Conservation (phyloP, 1,140 invertebrate species). For the Orchesella cincta region DNA sequence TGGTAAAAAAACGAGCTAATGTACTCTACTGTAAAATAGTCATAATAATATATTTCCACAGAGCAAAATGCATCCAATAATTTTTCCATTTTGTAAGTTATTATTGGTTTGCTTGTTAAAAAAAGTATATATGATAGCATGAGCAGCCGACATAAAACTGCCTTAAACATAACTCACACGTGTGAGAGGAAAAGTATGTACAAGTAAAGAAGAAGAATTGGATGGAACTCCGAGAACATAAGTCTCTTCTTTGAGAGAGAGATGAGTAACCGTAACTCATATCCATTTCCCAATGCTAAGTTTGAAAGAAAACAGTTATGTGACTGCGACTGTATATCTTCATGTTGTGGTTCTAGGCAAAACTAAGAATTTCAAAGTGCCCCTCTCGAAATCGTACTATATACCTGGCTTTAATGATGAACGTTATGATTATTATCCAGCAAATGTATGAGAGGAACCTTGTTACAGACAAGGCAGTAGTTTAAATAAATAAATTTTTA, state of each 20-base stretch:
- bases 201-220: not conserved
- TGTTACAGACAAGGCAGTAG: too few relatives aligned
- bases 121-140: not conserved
- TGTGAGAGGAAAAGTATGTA: not conserved
- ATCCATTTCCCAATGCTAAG: conserved; percentile 25
- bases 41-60: conserved; percentile 14
- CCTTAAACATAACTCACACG: conserved; percentile 10
- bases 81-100: not conserved
- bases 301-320: too few relatives aligned
- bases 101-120: not conserved
- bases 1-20: too few relatives aligned
- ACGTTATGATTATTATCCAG: too few relatives aligned
- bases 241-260: not conserved
- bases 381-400: too few relatives aligned
- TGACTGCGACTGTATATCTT: too few relatives aligned
- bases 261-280: conserved; percentile 1
- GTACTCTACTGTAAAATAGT: too few relatives aligned
- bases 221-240: conserved; percentile 20
- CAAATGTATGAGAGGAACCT: too few relatives aligned
- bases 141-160: not conserved
- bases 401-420: too few relatives aligned
- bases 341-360: too few relatives aligned
- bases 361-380: too few relatives aligned
- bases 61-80: not conserved
- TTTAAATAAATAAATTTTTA: too few relatives aligned